phyloP scores from a whole-genome alignment of 2,888 invertebrate genomes.

The Patella ulyssiponensis region DNA sequence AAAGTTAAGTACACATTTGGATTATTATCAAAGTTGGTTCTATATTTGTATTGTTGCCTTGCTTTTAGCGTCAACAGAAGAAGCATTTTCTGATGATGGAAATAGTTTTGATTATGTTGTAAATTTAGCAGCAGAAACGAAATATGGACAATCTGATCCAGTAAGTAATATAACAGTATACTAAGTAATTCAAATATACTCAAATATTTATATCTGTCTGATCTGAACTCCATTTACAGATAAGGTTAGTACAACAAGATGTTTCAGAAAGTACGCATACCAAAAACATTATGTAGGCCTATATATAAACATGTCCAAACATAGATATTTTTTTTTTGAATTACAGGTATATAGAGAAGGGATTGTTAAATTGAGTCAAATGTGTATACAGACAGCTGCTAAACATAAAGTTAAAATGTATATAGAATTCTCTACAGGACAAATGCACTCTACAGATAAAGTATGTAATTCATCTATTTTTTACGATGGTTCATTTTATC shows the following conservation, averaged over 20 bases:
- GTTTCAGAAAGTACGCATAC: no score
- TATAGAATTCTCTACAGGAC: constrained; percentile 88
- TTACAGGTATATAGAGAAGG: constrained; percentile 86
- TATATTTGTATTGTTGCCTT: constrained; percentile 10
- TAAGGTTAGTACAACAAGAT: no score
- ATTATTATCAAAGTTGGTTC: not conserved
- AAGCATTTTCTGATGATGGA: constrained; percentile 79
- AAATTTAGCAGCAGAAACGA: constrained; percentile 93
- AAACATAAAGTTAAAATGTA: constrained; percentile 80
- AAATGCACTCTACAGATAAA: constrained; percentile 86
- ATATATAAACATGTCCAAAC: no score
- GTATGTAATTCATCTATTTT: constrained; percentile 69
- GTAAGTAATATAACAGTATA: constrained; percentile 68
- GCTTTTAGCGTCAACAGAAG: constrained; percentile 83
- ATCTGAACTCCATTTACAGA: no score
- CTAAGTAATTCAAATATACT: not conserved
- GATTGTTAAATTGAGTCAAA: constrained; percentile 85
- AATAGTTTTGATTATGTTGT: constrained; percentile 83
- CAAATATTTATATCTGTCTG: no score
- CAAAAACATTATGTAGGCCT: no score
- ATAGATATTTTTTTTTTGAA: constrained; percentile 1
- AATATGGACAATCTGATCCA: constrained; percentile 88
- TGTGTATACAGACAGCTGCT: constrained; percentile 86
- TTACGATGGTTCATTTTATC: no score
- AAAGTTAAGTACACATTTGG: not conserved